Evolutionary conservation across 37 sponge, comb jelly and placozoan genomes (phyloP).

Genomic region (Haliclona indistincta): DNA sequence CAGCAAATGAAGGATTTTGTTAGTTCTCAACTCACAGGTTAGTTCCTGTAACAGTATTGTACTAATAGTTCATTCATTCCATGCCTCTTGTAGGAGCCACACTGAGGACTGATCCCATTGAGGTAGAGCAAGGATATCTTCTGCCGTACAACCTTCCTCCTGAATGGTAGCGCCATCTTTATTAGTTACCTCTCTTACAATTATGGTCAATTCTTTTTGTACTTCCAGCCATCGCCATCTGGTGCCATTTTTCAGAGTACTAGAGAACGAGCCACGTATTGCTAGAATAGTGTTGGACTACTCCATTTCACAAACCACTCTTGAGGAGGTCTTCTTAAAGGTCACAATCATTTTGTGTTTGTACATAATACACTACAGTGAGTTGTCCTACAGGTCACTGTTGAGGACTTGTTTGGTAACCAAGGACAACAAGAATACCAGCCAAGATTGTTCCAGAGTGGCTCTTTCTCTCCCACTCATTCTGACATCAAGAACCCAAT

Average conservation of each 20-base stretch:
- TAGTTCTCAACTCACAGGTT: slow-evolving; percentile 48
- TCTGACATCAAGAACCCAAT: too few relatives aligned
- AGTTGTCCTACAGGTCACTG: too few relatives aligned
- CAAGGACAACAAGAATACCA: slow-evolving; percentile 18
- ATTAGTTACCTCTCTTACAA: too few relatives aligned
- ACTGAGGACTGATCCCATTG: slow-evolving; percentile 37
- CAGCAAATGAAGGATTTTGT: slow-evolving; percentile 44
- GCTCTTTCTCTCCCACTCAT: neutral
- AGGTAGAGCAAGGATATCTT: slow-evolving; percentile 65
- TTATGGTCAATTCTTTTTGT: too few relatives aligned
- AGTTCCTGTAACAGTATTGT: too few relatives aligned
- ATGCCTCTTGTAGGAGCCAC: slow-evolving; percentile 55
- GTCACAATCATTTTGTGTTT: slow-evolving; percentile 21
- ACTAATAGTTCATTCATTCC: too few relatives aligned
- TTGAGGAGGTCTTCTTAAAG: slow-evolving; percentile 82
- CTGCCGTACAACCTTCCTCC: slow-evolving; percentile 69
- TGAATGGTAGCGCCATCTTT: slow-evolving; percentile 72
- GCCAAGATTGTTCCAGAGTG: slow-evolving; percentile 24
- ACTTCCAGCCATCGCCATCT: slow-evolving; percentile 44
- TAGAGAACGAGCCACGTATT: slow-evolving; percentile 44
- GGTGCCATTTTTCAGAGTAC: slow-evolving; percentile 66
- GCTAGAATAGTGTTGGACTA: slow-evolving; percentile 46
- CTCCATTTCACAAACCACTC: slow-evolving; percentile 85
- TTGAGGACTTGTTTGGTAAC: too few relatives aligned
- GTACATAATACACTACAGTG: too few relatives aligned